A percentile compares a stretch with the other conserved stretches of the same genome.
Conservation (phyloP, 1,140 invertebrate genomes). For the Lasaia peninsularis region DNA sequence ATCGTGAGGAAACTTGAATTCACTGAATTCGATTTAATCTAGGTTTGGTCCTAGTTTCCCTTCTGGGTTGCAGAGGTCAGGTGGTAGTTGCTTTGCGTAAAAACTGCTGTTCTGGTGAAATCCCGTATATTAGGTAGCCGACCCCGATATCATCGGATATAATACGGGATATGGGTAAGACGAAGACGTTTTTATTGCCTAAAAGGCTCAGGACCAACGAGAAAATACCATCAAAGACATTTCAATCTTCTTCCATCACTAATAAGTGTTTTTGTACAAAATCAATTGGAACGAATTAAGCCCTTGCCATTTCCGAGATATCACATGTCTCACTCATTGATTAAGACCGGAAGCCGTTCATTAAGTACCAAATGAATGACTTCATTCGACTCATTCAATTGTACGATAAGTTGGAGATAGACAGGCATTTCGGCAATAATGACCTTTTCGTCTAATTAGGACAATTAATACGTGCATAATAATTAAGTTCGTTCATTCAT, state of each 20-base stretch:
- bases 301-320: slow-evolving; percentile 16
- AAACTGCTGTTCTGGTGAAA: too few species aligned
- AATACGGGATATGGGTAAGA: too few species aligned
- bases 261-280: not conserved
- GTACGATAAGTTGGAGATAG: slow-evolving; percentile 8
- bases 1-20: too few species aligned
- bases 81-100: too few species aligned
- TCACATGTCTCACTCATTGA: slow-evolving; percentile 30
- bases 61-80: too few species aligned
- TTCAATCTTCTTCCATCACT: not conserved
- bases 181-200: too few species aligned
- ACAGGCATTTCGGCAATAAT: slow-evolving; percentile 1
- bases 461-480: slow-evolving; percentile 4
- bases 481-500: slow-evolving; percentile 5
- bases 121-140: too few species aligned
- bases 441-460: slow-evolving; percentile 6
- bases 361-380: slow-evolving; percentile 33
- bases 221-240: too few species aligned
- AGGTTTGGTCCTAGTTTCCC: too few species aligned
- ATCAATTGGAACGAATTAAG: slow-evolving; percentile 13
- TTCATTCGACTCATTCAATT: slow-evolving; percentile 20
- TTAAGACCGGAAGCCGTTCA: slow-evolving; percentile 41
- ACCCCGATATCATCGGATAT: too few species aligned
- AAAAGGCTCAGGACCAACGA: too few species aligned
- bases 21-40: too few species aligned